phyloP scores from a whole-genome alignment of 2,888 invertebrate species.

The Diabrotica balteata region DNA sequence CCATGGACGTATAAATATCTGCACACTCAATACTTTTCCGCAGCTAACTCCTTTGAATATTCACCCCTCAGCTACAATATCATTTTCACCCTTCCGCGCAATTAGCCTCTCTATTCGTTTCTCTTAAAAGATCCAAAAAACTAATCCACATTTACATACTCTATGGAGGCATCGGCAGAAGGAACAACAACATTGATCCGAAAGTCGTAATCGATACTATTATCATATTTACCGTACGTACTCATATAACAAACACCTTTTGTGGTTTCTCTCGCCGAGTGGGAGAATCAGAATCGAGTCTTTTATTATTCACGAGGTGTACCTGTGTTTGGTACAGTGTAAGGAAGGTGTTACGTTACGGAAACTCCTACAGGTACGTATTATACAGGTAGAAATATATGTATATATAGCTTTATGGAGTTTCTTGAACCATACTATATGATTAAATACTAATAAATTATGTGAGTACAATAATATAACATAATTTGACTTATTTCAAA shows the following conservation, averaged over 20 bases:
- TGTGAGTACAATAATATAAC: too few relatives aligned
- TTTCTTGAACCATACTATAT: too few relatives aligned
- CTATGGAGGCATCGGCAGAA: neutral
- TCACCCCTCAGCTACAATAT: too few relatives aligned
- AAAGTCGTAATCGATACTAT: neutral
- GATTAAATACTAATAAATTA: too few relatives aligned
- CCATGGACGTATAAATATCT: too few relatives aligned
- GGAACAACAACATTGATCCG: neutral
- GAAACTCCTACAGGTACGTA: too few relatives aligned
- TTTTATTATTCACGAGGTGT: neutral
- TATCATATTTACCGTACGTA: constrained; percentile 2
- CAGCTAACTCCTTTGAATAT: too few relatives aligned
- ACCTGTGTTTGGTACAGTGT: neutral
- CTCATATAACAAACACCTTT: neutral
- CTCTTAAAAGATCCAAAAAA: neutral
- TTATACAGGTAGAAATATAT: too few relatives aligned
- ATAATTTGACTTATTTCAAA: too few relatives aligned
- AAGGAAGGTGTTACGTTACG: neutral
- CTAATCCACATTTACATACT: neutral
- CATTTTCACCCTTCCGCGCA: neutral
- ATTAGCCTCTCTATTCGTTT: neutral
- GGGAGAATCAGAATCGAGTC: neutral
- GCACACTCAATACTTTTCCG: too few relatives aligned
- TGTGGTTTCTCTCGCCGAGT: neutral
- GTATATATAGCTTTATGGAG: too few relatives aligned